A percentile compares a stretch with the other conserved stretches of the same genome.
phyloP scores from a whole-genome alignment of 2,113 vertebrate genomes.

The Alces alces region DNA sequence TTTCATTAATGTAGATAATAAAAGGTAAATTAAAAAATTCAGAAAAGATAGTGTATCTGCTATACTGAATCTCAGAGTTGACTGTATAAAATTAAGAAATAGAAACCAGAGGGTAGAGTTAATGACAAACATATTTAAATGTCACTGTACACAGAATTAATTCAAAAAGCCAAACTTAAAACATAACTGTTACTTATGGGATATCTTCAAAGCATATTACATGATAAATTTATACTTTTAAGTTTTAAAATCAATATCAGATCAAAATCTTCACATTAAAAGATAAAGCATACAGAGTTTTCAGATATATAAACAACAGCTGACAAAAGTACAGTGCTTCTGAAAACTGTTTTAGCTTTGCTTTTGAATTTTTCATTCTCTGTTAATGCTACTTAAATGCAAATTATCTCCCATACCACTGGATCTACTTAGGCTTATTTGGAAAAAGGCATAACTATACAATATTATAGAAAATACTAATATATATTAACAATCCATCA shows the following conservation, averaged over 20 bases:
- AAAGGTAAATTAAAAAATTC: background rate
- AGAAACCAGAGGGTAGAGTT: background rate
- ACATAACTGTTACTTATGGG: background rate
- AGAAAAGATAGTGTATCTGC: background rate
- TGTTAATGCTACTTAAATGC: background rate
- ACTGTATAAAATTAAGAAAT: slow-evolving; percentile 10
- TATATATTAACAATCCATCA: background rate
- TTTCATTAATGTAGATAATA: background rate
- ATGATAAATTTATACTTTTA: background rate
- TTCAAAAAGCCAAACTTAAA: background rate
- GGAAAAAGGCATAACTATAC: background rate
- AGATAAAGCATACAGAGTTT: background rate
- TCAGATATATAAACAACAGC: background rate
- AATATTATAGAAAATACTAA: background rate
- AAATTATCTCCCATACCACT: slow-evolving; percentile 36
- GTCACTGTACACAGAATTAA: background rate
- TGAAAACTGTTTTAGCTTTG: background rate
- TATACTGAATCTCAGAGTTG: background rate
- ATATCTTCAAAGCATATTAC: background rate
- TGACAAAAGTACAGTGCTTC: background rate
- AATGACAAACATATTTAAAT: slow-evolving; percentile 3
- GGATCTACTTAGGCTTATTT: background rate
- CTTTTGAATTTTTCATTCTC: background rate
- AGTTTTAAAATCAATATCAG: slow-evolving; percentile 2
- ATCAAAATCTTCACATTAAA: slow-evolving; percentile 7